These are phyloP conservation scores for Trichogramma dendrolimi DNA, from an alignment of 2,888 invertebrate species.

Conservation along the genomic window DNA sequence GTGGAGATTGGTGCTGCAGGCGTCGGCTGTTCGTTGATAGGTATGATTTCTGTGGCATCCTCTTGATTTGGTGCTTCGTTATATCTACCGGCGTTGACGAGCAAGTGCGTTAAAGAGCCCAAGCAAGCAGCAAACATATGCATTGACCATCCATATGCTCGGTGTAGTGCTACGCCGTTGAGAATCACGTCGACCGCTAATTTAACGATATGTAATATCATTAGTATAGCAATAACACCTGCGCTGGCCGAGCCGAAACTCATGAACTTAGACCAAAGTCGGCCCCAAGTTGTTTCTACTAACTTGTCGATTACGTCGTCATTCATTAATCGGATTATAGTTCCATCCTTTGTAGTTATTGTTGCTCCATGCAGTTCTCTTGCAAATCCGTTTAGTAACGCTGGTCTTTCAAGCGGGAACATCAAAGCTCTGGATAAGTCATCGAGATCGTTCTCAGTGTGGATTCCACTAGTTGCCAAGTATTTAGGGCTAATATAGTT, in stretches of 20 bases:
- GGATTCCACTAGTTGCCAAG: constrained; percentile 25
- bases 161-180: constrained; percentile 3
- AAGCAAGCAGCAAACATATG: constrained; percentile 4
- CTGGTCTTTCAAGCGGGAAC: constrained; percentile 22
- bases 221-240: not conserved
- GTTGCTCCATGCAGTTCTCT: too few relatives aligned
- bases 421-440: constrained; percentile 19
- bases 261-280: too few relatives aligned
- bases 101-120: constrained; percentile 10
- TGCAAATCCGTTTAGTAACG: constrained; percentile 15
- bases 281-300: too few relatives aligned
- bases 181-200: constrained; percentile 2
- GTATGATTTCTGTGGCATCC: too few relatives aligned
- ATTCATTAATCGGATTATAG: constrained; percentile 27
- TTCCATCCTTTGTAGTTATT: constrained; percentile 26
- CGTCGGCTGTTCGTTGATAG: too few relatives aligned
- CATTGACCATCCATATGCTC: constrained; percentile 5
- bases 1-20: too few relatives aligned
- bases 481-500: constrained; percentile 23
- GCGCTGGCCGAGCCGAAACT: constrained; percentile 1
- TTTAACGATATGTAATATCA: not conserved
- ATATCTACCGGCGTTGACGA: too few relatives aligned
- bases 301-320: too few relatives aligned
- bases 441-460: constrained; percentile 19
- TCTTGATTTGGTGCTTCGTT: too few relatives aligned